Conservation (phyloP, 2,888 invertebrate species). For the Andrena minutula region DNA sequence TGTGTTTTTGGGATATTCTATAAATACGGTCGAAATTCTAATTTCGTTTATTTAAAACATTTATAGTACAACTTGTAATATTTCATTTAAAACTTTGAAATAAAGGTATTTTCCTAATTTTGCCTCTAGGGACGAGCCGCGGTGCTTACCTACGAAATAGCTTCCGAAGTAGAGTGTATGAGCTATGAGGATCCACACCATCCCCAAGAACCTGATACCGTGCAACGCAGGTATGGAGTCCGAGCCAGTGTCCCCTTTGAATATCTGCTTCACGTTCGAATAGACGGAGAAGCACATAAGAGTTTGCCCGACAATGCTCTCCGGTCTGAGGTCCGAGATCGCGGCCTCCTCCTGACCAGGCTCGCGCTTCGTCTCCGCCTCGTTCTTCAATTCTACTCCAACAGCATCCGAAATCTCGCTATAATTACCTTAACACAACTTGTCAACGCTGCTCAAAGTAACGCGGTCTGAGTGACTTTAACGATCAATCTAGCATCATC, state of each 20-base stretch:
- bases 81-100: too few species aligned
- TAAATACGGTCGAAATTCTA: too few species aligned
- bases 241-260: constrained; percentile 80
- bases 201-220: constrained; percentile 86
- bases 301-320: constrained; percentile 72
- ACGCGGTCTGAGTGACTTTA: too few species aligned
- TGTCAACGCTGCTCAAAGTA: too few species aligned
- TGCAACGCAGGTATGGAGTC: constrained; percentile 85
- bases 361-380: constrained; percentile 58
- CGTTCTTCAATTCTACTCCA: constrained; percentile 28
- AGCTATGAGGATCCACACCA: constrained; percentile 87
- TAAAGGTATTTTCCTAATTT: too few species aligned
- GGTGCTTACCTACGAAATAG: constrained; percentile 79
- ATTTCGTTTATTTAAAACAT: too few species aligned
- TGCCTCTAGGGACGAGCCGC: too few species aligned
- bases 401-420: background rate
- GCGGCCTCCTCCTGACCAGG: constrained; percentile 64
- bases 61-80: too few species aligned
- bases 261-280: constrained; percentile 84
- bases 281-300: constrained; percentile 86
- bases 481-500: too few species aligned
- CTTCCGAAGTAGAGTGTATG: constrained; percentile 85
- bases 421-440: too few species aligned
- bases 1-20: too few species aligned
- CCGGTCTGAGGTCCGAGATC: constrained; percentile 55